Conservation (phyloP, 2,113 vertebrate species). For the Dicerorhinus sumatrensis region DNA sequence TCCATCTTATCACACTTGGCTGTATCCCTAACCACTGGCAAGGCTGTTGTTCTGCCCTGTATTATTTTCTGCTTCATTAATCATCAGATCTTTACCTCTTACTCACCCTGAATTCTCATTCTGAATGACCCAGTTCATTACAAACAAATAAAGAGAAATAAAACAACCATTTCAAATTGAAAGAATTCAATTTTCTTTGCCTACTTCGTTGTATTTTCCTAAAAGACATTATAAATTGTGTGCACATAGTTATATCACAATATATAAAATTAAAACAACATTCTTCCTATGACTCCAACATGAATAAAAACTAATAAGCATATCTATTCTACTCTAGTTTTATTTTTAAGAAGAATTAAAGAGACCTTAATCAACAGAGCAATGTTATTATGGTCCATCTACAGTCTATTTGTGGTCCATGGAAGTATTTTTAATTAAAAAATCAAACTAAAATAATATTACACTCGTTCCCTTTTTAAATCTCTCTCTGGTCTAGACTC, state of each 20-base stretch:
- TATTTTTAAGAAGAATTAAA: neutral
- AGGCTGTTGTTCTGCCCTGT: neutral
- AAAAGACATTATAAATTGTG: neutral
- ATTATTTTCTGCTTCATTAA: constrained; percentile 18
- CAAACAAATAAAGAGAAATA: neutral
- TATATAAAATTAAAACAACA: neutral
- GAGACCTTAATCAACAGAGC: neutral
- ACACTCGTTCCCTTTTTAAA: neutral
- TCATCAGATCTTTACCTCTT: neutral
- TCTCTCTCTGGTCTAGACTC: neutral
- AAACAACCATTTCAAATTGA: neutral
- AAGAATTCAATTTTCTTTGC: constrained; percentile 7
- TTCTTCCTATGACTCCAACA: neutral
- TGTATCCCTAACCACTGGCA: neutral
- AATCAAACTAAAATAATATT: neutral
- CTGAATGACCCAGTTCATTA: constrained; percentile 1
- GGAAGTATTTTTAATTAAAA: constrained; percentile 34
- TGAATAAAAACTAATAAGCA: neutral
- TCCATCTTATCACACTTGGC: no score
- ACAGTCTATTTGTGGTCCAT: neutral
- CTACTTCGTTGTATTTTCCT: neutral
- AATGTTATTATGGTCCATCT: neutral
- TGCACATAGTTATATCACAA: neutral
- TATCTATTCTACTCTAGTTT: neutral
- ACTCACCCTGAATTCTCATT: neutral